A percentile compares a stretch with the other conserved stretches of the same genome.
Evolutionary conservation across 1,140 invertebrate genomes (phyloP).

Genomic region (Aphaenogaster ashmeadi): DNA sequence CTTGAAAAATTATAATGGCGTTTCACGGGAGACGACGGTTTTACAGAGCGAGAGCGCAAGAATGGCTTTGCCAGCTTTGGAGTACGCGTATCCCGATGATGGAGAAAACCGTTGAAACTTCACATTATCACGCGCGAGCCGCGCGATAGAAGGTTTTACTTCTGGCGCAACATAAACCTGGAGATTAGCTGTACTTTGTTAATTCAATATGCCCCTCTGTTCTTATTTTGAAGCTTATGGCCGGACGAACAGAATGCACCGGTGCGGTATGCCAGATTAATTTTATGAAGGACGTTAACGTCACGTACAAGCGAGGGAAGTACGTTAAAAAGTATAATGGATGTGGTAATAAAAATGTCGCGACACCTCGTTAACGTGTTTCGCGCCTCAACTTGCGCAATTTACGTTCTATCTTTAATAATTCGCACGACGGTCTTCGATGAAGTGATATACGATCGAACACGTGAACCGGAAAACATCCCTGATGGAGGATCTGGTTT

Average conservation of each 20-base stretch:
- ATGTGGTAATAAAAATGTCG: conserved; percentile 63
- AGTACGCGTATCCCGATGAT: conserved; percentile 28
- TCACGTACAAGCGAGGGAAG: conserved; percentile 56
- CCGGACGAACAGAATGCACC: conserved; percentile 49
- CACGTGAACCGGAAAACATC: neutral
- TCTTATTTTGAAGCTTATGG: conserved; percentile 60
- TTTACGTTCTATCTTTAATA: conserved; percentile 57
- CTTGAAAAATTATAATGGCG: conserved; percentile 32
- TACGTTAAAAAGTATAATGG: conserved; percentile 59
- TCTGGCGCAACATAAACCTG: conserved; percentile 71
- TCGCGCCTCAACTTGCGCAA: conserved; percentile 58
- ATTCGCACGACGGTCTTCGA: conserved; percentile 1
- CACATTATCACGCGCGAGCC: conserved; percentile 42
- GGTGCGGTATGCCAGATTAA: conserved; percentile 54
- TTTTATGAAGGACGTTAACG: conserved; percentile 65
- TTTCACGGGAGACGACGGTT: neutral
- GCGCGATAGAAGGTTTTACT: conserved; percentile 70
- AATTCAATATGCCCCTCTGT: conserved; percentile 59
- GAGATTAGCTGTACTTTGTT: conserved; percentile 71
- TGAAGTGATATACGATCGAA: neutral
- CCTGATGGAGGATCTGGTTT: neutral
- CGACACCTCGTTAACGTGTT: conserved; percentile 60
- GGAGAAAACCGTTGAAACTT: conserved; percentile 52
- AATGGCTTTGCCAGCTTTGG: conserved; percentile 16
- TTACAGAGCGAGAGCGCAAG: neutral